A percentile compares a stretch with the other conserved stretches of the same genome.
phyloP scores from a whole-genome alignment of 2,113 vertebrate genomes.

The Todiramphus saurophagus region DNA sequence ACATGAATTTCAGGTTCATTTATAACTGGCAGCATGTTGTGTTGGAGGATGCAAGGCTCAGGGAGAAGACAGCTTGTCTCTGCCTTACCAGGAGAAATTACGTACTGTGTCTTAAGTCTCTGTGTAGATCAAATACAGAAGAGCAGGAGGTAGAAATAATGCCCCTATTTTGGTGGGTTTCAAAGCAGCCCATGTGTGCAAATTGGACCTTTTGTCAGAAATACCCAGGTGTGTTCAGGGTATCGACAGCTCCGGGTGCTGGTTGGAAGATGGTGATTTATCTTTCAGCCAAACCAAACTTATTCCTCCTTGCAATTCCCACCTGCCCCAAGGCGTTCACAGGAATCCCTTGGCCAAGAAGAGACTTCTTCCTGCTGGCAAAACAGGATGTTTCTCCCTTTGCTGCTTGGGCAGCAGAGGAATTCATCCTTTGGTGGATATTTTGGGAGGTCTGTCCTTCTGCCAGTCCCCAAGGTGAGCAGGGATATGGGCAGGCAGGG shows the following conservation, averaged over 20 bases:
- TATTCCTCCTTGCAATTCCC: background rate
- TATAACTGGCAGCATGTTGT: background rate
- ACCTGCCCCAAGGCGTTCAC: background rate
- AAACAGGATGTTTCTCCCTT: background rate
- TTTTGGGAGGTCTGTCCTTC: background rate
- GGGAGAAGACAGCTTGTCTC: background rate
- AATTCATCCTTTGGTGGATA: background rate
- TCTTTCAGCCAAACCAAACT: background rate
- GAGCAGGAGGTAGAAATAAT: background rate
- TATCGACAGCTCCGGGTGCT: background rate
- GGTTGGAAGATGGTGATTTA: background rate
- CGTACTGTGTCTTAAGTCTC: background rate
- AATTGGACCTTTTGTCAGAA: background rate
- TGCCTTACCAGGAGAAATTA: background rate
- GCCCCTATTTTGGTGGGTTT: background rate
- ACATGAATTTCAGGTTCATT: background rate
- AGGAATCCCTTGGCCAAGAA: background rate
- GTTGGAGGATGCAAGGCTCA: background rate
- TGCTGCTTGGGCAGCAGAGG: background rate
- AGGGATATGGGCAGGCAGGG: background rate
- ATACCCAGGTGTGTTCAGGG: background rate
- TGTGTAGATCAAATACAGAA: background rate
- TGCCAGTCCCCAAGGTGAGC: background rate
- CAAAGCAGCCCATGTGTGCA: background rate
- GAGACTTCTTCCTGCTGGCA: background rate